Evolutionary conservation across 1,140 invertebrate genomes (phyloP).

Genomic region (Acyrthosiphon pisum): DNA sequence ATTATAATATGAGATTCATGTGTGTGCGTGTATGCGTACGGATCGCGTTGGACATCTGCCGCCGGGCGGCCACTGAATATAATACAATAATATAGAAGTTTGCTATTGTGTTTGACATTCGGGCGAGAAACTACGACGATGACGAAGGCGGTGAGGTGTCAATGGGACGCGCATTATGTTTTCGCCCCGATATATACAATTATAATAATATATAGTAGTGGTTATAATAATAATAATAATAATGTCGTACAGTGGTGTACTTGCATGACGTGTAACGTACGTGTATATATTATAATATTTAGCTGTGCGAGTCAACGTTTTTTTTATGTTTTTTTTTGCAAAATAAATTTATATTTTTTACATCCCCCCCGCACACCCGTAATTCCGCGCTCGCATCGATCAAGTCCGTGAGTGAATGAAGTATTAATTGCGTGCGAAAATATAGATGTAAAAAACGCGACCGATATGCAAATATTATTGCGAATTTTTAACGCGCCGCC

Average conservation of each 20-base stretch:
- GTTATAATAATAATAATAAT: not conserved
- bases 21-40: not conserved
- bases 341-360: not conserved
- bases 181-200: constrained; percentile 9
- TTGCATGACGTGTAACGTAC: not conserved
- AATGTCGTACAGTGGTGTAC: not conserved
- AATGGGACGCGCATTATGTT: constrained; percentile 47
- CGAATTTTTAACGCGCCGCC: not conserved
- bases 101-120: constrained; percentile 37
- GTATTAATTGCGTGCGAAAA: constrained; percentile 47
- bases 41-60: constrained; percentile 38
- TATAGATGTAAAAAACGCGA: not conserved
- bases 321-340: not conserved
- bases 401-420: constrained; percentile 40
- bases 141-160: constrained; percentile 42
- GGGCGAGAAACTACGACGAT: constrained; percentile 1
- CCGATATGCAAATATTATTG: constrained; percentile 7
- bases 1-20: not conserved
- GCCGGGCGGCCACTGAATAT: constrained; percentile 25
- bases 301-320: not conserved
- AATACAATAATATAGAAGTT: constrained; percentile 42
- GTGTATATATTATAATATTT: not conserved
- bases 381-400: constrained; percentile 25
- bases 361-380: too few species aligned
- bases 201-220: not conserved